These are phyloP conservation scores for Caloenas nicobarica DNA, from an alignment of 2,113 vertebrate genomes.

Conservation along the genomic window DNA sequence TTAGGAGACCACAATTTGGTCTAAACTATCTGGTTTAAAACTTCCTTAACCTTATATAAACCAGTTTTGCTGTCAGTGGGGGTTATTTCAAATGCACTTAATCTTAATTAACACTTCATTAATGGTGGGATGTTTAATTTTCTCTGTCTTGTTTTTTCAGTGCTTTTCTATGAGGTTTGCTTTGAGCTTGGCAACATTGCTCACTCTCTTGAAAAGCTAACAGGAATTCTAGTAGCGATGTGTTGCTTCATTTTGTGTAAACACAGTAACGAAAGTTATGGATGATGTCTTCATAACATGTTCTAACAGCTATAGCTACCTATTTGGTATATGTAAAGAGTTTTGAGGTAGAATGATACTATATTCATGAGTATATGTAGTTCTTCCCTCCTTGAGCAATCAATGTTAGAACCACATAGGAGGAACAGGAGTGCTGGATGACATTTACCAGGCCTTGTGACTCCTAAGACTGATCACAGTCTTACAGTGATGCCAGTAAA, in stretches of 20 bases:
- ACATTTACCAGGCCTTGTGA: constrained; percentile 10
- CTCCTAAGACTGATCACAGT: neutral
- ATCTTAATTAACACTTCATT: neutral
- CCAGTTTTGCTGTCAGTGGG: neutral
- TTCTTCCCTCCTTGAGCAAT: neutral
- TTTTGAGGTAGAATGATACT: neutral
- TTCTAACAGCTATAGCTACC: neutral
- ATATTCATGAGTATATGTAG: neutral
- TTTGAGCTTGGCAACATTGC: neutral
- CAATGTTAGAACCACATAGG: neutral
- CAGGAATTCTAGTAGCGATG: neutral
- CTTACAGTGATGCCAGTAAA: neutral
- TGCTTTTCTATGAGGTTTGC: neutral
- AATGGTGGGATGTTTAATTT: neutral
- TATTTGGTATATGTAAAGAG: neutral
- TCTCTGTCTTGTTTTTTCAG: neutral
- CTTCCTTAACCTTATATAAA: neutral
- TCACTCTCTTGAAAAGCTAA: neutral
- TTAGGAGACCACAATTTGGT: neutral
- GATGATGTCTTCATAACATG: neutral
- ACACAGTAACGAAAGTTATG: neutral
- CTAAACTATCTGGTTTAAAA: neutral
- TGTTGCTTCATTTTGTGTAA: neutral
- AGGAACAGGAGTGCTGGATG: neutral
- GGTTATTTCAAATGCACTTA: neutral